phyloP scores from a whole-genome alignment of 2,888 invertebrate genomes.

The Cheilosia urbana region DNA sequence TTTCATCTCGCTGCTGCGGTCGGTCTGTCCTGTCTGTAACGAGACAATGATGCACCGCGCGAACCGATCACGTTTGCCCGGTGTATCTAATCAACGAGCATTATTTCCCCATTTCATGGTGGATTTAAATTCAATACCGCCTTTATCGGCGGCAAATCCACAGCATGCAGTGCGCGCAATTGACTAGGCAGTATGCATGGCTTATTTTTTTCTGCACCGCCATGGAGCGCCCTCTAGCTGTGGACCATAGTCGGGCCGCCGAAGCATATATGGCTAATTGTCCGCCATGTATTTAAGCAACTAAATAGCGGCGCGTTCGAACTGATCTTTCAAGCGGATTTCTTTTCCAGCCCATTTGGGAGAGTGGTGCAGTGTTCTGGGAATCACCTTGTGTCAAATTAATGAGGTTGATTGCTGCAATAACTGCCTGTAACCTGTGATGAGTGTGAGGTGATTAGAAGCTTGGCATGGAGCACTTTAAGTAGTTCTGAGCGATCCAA shows the following conservation, averaged over 20 bases:
- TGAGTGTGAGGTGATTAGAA: constrained; percentile 24
- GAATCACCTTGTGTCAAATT: constrained; percentile 47
- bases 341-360: background rate
- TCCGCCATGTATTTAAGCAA: constrained; percentile 41
- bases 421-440: constrained; percentile 37
- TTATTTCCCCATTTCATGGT: constrained; percentile 75
- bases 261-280: constrained; percentile 43
- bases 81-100: constrained; percentile 75
- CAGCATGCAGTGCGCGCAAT: constrained; percentile 44
- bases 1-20: constrained; percentile 50
- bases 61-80: constrained; percentile 70
- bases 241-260: constrained; percentile 53
- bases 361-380: constrained; percentile 20
- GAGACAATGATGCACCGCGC: constrained; percentile 58
- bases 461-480: background rate
- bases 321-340: constrained; percentile 31
- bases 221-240: constrained; percentile 62
- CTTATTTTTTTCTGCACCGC: constrained; percentile 21
- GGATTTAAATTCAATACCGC: constrained; percentile 72
- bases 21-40: constrained; percentile 36
- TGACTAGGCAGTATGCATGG: constrained; percentile 19
- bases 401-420: constrained; percentile 33
- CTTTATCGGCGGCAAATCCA: constrained; percentile 72
- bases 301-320: constrained; percentile 46
- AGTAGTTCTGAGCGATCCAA: constrained; percentile 6